These are phyloP conservation scores for Thalassophryne amazonica DNA, from an alignment of 2,797 vertebrate species.

Conservation along the genomic window DNA sequence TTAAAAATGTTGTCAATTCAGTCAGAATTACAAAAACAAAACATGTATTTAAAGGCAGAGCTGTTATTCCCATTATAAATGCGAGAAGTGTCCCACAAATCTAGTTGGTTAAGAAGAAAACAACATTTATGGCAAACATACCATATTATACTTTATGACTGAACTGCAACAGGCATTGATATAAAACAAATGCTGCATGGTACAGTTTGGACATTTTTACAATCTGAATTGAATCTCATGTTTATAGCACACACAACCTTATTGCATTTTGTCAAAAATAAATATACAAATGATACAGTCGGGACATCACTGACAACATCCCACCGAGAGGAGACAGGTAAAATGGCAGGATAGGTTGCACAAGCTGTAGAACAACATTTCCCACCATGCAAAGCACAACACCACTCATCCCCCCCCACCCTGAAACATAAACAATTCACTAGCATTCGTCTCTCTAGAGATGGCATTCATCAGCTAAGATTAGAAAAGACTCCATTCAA, in stretches of 20 bases:
- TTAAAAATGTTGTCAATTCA: no score
- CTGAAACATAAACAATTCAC: conserved; percentile 60
- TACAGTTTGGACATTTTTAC: conserved; percentile 62
- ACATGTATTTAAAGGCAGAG: no score
- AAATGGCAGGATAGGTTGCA: conserved; percentile 69
- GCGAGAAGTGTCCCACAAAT: no score
- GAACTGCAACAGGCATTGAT: conserved; percentile 16
- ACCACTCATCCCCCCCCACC: conserved; percentile 4
- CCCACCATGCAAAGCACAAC: conserved; percentile 65
- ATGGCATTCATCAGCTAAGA: conserved; percentile 59
- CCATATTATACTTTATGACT: conserved; percentile 1
- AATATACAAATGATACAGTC: background rate
- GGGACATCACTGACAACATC: background rate
- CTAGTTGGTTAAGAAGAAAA: no score
- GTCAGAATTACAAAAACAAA: no score
- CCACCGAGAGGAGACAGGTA: conserved; percentile 25
- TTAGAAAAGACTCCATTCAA: conserved; percentile 53
- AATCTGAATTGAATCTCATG: conserved; percentile 60
- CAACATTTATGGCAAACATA: background rate
- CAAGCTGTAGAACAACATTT: conserved; percentile 57
- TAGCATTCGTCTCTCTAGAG: conserved; percentile 58
- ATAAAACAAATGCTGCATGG: conserved; percentile 54
- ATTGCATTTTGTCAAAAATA: no score
- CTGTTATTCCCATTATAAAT: no score
- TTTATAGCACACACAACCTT: no score